A percentile compares a stretch with the other conserved stretches of the same genome.
These are phyloP conservation scores for Scleropages formosus DNA, from an alignment of 2,797 vertebrate genomes.

Conservation along the genomic window DNA sequence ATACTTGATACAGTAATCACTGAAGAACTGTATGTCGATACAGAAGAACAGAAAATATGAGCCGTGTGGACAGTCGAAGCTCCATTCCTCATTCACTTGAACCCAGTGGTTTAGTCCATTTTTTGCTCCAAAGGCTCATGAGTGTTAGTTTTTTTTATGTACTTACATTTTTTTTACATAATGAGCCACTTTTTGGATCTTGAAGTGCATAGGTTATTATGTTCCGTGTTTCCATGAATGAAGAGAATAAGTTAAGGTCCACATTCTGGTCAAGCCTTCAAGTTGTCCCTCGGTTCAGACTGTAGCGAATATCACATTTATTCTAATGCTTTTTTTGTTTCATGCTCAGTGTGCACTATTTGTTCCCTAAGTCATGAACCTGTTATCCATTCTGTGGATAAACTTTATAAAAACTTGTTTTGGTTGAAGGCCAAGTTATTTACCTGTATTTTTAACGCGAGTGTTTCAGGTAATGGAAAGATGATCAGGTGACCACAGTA, in stretches of 20 bases:
- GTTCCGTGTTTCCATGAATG: slow-evolving; percentile 9
- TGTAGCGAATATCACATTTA: not conserved
- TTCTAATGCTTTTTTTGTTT: slow-evolving; percentile 46
- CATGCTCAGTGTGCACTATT: slow-evolving; percentile 51
- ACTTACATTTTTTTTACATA: no score
- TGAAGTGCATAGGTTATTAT: not conserved
- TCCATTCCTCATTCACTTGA: not conserved
- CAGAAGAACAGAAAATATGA: not conserved
- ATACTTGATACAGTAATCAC: no score
- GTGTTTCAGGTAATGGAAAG: slow-evolving; percentile 22
- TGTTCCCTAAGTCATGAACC: slow-evolving; percentile 22
- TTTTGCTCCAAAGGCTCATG: no score
- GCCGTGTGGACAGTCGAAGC: not conserved
- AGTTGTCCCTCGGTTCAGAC: slow-evolving; percentile 1
- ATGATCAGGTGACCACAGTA: slow-evolving; percentile 28
- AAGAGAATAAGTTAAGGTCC: not conserved
- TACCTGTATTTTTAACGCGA: slow-evolving; percentile 19
- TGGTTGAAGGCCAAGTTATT: slow-evolving; percentile 2
- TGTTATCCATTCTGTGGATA: slow-evolving; percentile 23
- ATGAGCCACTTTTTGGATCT: no score
- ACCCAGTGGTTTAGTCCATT: not conserved
- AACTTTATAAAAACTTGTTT: slow-evolving; percentile 18
- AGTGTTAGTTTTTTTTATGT: no score
- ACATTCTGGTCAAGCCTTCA: not conserved
- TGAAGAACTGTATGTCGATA: not conserved